Conservation (phyloP, 2,797 vertebrate species). For the Microctenopoma stevenorrisi region DNA sequence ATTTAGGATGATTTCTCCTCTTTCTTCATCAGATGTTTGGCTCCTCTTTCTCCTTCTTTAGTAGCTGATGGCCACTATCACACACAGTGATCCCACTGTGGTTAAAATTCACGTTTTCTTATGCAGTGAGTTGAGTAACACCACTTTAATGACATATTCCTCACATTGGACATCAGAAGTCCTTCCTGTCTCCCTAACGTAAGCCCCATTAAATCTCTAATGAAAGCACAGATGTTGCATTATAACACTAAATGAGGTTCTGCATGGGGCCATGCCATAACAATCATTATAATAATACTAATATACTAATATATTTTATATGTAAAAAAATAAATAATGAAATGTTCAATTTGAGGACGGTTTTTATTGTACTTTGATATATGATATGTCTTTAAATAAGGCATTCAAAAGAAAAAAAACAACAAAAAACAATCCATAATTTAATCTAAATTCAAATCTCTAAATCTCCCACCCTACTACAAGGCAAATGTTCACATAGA, state of each 20-base stretch:
- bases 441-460: conserved; percentile 21
- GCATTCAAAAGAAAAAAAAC: conserved; percentile 43
- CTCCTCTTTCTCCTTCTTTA: not conserved
- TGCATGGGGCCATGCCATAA: conserved; percentile 15
- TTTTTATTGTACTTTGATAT: conserved; percentile 43
- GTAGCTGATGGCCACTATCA: not conserved
- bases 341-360: not conserved
- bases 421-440: conserved; percentile 37
- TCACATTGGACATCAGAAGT: conserved; percentile 3
- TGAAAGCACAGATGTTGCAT: conserved; percentile 48
- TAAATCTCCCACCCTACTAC: not conserved
- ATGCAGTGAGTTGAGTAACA: not conserved
- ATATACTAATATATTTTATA: not conserved
- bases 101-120: not conserved
- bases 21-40: not conserved
- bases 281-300: conserved; percentile 4
- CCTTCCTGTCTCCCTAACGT: conserved; percentile 8
- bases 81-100: not conserved
- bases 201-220: conserved; percentile 37
- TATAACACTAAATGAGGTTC: conserved; percentile 12
- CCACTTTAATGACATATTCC: conserved; percentile 2
- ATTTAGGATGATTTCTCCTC: not conserved
- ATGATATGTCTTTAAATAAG: conserved; percentile 28
- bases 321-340: not conserved
- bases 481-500: conserved; percentile 32